Conservation (phyloP, 2,888 invertebrate genomes). For the Dryocosmus kuriphilus region DNA sequence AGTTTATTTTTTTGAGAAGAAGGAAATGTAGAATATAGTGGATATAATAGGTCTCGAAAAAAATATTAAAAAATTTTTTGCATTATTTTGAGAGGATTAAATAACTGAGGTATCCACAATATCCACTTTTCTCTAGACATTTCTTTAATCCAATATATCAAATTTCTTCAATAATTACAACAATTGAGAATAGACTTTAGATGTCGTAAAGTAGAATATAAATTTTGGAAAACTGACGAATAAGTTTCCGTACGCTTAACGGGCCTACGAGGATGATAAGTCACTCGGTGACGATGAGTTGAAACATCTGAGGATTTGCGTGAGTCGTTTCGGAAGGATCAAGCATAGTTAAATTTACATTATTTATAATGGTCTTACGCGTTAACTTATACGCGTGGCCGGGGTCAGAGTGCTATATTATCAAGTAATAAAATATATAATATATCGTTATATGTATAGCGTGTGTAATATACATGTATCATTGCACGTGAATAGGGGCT, state of each 20-base stretch:
- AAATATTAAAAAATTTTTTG: background rate
- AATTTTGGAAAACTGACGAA: background rate
- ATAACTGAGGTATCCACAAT: background rate
- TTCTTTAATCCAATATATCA: background rate
- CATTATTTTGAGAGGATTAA: background rate
- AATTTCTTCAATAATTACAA: background rate
- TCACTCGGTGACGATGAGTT: constrained; percentile 21
- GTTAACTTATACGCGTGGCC: constrained; percentile 62
- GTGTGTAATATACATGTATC: constrained; percentile 48
- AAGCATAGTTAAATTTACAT: constrained; percentile 62
- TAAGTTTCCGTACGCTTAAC: constrained; percentile 5
- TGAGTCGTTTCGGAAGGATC: constrained; percentile 57
- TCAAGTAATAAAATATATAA: constrained; percentile 68
- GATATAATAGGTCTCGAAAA: background rate
- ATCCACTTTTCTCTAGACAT: background rate
- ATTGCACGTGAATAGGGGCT: constrained; percentile 45
- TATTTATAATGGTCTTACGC: constrained; percentile 45
- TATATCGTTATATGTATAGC: constrained; percentile 51
- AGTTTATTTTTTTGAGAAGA: background rate
- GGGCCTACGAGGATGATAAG: constrained; percentile 15
- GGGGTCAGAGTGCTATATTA: constrained; percentile 65
- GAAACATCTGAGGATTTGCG: constrained; percentile 45
- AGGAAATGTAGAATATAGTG: background rate
- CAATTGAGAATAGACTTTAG: background rate
- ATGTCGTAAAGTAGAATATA: background rate